A percentile compares a stretch with the other conserved stretches of the same genome.
Conservation (phyloP, 2,888 invertebrate genomes). For the Tiphia femorata region DNA sequence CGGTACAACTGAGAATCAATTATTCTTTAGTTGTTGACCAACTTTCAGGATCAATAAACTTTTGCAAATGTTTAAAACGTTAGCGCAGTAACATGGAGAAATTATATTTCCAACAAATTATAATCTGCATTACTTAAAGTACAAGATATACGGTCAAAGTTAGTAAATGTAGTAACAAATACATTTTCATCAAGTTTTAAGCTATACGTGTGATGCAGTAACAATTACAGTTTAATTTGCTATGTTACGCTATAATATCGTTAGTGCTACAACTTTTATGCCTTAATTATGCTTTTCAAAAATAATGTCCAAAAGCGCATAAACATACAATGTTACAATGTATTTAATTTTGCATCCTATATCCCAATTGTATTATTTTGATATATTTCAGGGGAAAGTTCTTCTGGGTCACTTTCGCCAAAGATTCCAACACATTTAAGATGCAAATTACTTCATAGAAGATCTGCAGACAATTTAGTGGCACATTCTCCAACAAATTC, state of each 20-base stretch:
- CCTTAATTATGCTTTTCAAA: constrained; percentile 14
- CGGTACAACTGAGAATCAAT: too few relatives aligned
- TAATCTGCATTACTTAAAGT: too few relatives aligned
- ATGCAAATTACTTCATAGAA: constrained; percentile 58
- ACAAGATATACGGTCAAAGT: too few relatives aligned
- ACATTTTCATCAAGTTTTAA: too few relatives aligned
- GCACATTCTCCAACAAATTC: constrained; percentile 60
- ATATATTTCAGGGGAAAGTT: constrained; percentile 56
- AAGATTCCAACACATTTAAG: constrained; percentile 53
- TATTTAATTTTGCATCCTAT: constrained; percentile 2
- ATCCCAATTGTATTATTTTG: constrained; percentile 19
- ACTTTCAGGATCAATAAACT: too few relatives aligned
- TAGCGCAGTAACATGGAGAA: too few relatives aligned
- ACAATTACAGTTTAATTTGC: too few relatives aligned
- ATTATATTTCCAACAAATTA: too few relatives aligned
- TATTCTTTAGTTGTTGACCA: too few relatives aligned
- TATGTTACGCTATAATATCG: constrained; percentile 13
- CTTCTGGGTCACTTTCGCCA: constrained; percentile 62
- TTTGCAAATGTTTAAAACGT: too few relatives aligned
- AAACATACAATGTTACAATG: constrained; percentile 2
- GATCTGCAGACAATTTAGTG: constrained; percentile 66
- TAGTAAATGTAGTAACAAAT: too few relatives aligned
- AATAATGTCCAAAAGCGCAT: constrained; percentile 12
- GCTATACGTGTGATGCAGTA: too few relatives aligned
- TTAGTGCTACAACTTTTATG: constrained; percentile 20